Base-by-base conservation (phyloP, 2,888 invertebrate species). In the Lingula anatina region DNA sequence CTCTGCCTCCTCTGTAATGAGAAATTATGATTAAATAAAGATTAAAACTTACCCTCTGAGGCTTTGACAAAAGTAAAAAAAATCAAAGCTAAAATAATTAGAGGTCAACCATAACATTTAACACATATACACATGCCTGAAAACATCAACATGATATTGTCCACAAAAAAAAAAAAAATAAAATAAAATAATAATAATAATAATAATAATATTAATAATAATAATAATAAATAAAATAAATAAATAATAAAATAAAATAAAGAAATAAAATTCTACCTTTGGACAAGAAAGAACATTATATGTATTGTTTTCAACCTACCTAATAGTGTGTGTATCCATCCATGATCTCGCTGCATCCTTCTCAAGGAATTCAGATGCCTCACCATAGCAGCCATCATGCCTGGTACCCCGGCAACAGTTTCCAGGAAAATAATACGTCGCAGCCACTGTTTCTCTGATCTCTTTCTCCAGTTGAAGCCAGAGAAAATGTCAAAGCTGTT, bases 361-460 rank as follows among this genome's bases (percentile, higher is more conserved):
- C 75, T 44, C 31, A 76, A 52, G 1, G 73, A 74, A 44, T 67
- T 63, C 44, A 76, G 57, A 61, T 75, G 76, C 21, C 75, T 54
- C 45, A 66, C 63, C 75, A 76, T 76, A 28, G 72, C 76, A 3
- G 71, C 75, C 31, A 75, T 72, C 74, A 76, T 75, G 1, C 75
- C 76, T 5, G 73, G 73, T 5, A 74, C 73, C 2, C 69, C 73
- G 9, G 75, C 76, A 21, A 76, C 70, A 1, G 75, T 73, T 54
- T 76, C 76, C 51, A 76, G 59, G 55, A 75, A 76, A 40, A 66
- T 60, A 7, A 74, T 71, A 0, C 74, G 62, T 38, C 72, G 70
- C 3, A 71, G 44, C 71, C 71, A 71, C 53, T 65, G 68, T 7
- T 51, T 49, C 47, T 70, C 71, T 46, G 55, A 66, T 47, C 67